Evolutionary conservation across 2,113 vertebrate species (phyloP).

Genomic region (Pluvialis apricaria): DNA sequence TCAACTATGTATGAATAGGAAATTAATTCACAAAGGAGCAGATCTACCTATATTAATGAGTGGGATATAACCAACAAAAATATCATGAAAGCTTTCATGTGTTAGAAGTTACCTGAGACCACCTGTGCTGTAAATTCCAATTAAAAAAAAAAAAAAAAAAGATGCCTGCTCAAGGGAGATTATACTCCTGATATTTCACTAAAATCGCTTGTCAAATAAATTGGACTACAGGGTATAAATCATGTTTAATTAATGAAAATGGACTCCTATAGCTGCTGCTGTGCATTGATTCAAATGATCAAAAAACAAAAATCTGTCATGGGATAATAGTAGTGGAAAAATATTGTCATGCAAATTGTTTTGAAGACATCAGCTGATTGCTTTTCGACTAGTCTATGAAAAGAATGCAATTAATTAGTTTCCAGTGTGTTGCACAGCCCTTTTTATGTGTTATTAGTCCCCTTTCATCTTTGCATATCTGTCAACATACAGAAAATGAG

Average conservation of each 20-base stretch:
- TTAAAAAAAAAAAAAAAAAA: not conserved
- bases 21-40: not conserved
- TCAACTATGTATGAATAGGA: not conserved
- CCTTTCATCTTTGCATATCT: not conserved
- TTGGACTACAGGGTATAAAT: not conserved
- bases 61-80: not conserved
- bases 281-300: not conserved
- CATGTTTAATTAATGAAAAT: constrained; percentile 8
- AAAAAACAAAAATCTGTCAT: not conserved
- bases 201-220: constrained; percentile 5
- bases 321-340: not conserved
- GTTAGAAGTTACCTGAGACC: not conserved
- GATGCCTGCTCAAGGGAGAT: not conserved
- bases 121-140: not conserved
- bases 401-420: not conserved
- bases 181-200: not conserved
- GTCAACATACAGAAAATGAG: not conserved
- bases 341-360: constrained; percentile 28
- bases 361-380: not conserved
- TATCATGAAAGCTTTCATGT: not conserved
- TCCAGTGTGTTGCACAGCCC: not conserved
- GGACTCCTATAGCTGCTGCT: not conserved
- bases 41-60: not conserved
- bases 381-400: not conserved
- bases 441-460: not conserved